phyloP scores from a whole-genome alignment of 2,797 vertebrate genomes.

The Danio choprae region DNA sequence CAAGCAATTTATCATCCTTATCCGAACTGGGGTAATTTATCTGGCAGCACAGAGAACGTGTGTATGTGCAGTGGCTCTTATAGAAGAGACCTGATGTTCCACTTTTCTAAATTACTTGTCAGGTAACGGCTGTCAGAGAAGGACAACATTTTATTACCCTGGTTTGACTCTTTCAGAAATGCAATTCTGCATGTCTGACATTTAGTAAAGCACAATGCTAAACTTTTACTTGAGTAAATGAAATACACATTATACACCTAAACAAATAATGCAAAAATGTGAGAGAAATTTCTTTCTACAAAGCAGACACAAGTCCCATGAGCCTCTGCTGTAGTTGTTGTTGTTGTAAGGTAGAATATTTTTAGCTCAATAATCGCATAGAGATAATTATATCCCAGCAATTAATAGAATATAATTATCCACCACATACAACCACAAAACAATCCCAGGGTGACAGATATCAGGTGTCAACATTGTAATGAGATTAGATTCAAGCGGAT shows the following conservation, averaged over 20 bases:
- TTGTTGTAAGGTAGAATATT: slow-evolving; percentile 7
- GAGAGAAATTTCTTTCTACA: not conserved
- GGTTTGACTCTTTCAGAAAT: not conserved
- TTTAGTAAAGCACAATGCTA: not conserved
- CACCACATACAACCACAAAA: slow-evolving; percentile 2
- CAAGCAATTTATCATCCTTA: slow-evolving; percentile 58
- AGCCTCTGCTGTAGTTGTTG: slow-evolving; percentile 1
- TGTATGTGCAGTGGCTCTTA: slow-evolving; percentile 15
- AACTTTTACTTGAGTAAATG: not conserved
- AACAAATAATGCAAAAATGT: not conserved
- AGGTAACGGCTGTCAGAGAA: slow-evolving; percentile 19
- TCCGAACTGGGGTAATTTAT: slow-evolving; percentile 23
- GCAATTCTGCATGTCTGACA: not conserved
- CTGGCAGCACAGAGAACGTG: slow-evolving; percentile 24
- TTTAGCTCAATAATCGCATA: not conserved
- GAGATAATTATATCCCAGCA: not conserved
- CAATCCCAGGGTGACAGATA: not conserved
- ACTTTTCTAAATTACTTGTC: slow-evolving; percentile 44
- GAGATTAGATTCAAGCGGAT: not conserved
- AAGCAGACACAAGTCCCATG: not conserved
- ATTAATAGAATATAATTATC: slow-evolving; percentile 18
- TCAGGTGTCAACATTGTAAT: slow-evolving; percentile 15
- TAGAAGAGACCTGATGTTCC: slow-evolving; percentile 16
- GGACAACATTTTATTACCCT: not conserved
- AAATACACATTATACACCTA: not conserved